Evolutionary conservation across 2,797 vertebrate species (phyloP), one percentile per base, ranked within the genome.

Genomic region (Sternarchorhynchus goeldii): DNA sequence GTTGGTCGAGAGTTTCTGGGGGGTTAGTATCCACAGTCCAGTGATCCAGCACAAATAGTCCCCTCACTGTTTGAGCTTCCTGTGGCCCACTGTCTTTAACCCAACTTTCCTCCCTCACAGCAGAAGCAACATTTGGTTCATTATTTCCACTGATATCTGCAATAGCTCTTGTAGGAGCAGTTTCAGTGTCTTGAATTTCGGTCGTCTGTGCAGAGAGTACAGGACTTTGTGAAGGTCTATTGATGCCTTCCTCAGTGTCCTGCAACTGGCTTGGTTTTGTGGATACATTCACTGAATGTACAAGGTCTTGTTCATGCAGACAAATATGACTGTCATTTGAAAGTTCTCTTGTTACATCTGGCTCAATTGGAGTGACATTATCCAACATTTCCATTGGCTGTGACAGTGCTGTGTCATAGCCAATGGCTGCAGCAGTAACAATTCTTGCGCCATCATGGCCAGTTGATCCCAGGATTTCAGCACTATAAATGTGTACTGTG

Each of bases 1-100:
- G 85, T 2, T 83, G 17, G 63, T 92, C 86, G 4, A 92, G 80
- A 58, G 16, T 68, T 31, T 90, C 87, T 68, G 20, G 31, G 12
- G 73, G 74, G 2, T 70, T 67, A 60, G 85, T 78, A 29, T 81
- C 32, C 14, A n/a, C 10, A 20, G 58, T 63, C 41, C 50, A 56
- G 4, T 63, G 21, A 45, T 77, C 65, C 55, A 58, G 64, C 53
- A 18, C 57, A 41, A 59, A 21, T 14, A 55, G 70, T 64, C 71
- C 72, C 41, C 73, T 31, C 58, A 16, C 14, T 73, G 39, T 39
- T 3, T 6, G 72, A 3, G 63, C 25, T 56, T 71, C 78, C n/a
- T 68, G 70, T 59, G 78, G 66, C 4, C 76, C 76, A 25, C 64
- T 79, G 77, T 79, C 65, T 64, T 60, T 20, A 29, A 74, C 77